Conservation (phyloP, 2,797 vertebrate genomes). For the Phalloptychus januarius region DNA sequence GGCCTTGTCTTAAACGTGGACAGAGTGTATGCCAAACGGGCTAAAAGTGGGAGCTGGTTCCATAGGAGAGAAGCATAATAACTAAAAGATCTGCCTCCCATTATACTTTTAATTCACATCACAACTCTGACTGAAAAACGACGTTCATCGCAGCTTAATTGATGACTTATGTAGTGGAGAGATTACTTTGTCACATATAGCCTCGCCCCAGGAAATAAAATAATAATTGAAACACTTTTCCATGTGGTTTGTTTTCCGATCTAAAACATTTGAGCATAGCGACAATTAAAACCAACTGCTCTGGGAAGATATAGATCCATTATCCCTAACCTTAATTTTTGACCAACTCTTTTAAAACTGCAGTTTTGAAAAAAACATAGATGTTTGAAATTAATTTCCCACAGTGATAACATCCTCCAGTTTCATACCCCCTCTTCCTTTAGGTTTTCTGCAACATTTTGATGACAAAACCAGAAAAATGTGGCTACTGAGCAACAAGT, state of each 20-base stretch:
- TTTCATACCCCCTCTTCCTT: neutral
- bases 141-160: neutral
- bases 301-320: neutral
- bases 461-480: slow-evolving; percentile 1
- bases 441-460: slow-evolving; percentile 7
- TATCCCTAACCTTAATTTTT: neutral
- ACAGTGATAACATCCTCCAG: neutral
- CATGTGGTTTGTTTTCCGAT: neutral
- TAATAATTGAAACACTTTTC: no score
- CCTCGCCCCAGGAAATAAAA: neutral
- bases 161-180: neutral
- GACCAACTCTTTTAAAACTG: neutral
- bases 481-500: slow-evolving; percentile 31
- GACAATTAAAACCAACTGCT: neutral
- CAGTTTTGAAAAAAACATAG: neutral
- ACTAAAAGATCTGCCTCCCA: neutral
- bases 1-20: neutral
- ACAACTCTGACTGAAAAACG: neutral
- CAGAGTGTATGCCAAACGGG: neutral
- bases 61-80: neutral
- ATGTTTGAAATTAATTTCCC: neutral
- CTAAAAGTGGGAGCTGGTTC: neutral
- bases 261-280: neutral
- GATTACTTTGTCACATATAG: neutral
- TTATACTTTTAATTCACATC: neutral